Base-by-base conservation (phyloP, 1,140 invertebrate genomes). In the Bombus impatiens region DNA sequence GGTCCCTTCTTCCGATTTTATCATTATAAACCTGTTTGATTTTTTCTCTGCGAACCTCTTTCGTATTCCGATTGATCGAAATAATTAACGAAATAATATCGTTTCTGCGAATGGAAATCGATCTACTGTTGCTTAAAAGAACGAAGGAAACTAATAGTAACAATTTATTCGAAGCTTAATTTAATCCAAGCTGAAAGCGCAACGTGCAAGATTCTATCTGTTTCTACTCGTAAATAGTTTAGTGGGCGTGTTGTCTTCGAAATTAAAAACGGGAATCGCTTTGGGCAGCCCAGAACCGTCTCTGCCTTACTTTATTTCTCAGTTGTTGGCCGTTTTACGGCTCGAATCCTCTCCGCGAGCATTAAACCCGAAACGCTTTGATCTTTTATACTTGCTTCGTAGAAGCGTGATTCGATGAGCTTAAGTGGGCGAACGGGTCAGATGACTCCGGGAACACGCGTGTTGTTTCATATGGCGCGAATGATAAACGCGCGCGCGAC, bases 351-450 rank as follows among this genome's bases (percentile, higher is more conserved):
- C 62, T 75, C 40, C 88, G 77, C 78, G 78, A 71, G 67, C 89
- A 74, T 90, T 90, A 90, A 90, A 72, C 86, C 65, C 62, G 87
- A 86, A 87, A 84, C 83, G 59, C 88, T 90, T 90, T 89, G 89
- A 90, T 90, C 82, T 90, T 89, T 87, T 87, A 86, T 88, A 90
- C 86, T 90, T 89, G 77, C 78, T 86, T 87, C 88, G 89, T 82
- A 79, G 82, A 90, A 90, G 40, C 78, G 86, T 53, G 77, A 84
- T 90, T 82, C 89, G 87, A 90, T 82, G 80, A 88, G 84, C 25
- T 68, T 86, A 59, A 84, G 82, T 88, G 89, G 86, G 87, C 89
- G 88, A 89, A 89, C 88, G 86, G 75, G 88, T 89, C 88, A 62
- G 87, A 67, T 80, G 72, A 82, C 42, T 22, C 59, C 62, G 67